Evolutionary conservation across 2,113 vertebrate species (phyloP), one percentile per base, ranked within the genome.

Genomic region (Equus przewalskii): DNA sequence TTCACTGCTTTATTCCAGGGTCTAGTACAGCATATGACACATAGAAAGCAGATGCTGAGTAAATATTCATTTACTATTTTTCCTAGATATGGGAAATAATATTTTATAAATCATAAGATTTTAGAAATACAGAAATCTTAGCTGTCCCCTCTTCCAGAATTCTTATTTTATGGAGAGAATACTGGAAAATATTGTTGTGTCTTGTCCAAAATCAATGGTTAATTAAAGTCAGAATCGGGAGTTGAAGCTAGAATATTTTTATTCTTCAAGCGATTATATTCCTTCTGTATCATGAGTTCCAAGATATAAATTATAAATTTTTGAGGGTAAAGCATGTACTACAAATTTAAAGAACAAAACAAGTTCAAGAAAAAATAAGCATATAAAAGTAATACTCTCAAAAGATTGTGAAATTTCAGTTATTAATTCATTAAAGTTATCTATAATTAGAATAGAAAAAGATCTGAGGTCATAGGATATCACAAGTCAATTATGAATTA

Each of bases 401-500:
- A 92, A 16, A 96, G 54, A 79, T 19, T 72, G 2, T 81, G 15
- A 95, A 79, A 87, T 54, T 3, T 54, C 12, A 92, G 28, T 54
- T 64, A 60, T 21, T 36, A 21, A 60, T 75, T n/a, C 1, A 46
- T 60, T 83, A 80, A 62, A 85, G 30, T 90, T 21, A 64, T 28
- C 1, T 72, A 44, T 89, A 92, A 76, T 58, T 87, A 95, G 44
- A 30, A 65, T 19, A 26, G 7, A 95, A 94, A 88, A 96, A 18
- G 13, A n/a, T 69, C 22, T 70, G 8, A 75, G 21, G 21, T 91
- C 49, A 79, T 12, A 64, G 16, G 2, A 7, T 30, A 72, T 75
- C 14, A 70, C 11, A 84, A 82, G 22, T 65, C 78, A 92, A 54
- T 92, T 96, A 69, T 89, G n/a, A 92, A 70, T 76, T 76, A 84